Evolutionary conservation across 2,797 vertebrate genomes (phyloP).

Genomic region (Brachymystax lenok): DNA sequence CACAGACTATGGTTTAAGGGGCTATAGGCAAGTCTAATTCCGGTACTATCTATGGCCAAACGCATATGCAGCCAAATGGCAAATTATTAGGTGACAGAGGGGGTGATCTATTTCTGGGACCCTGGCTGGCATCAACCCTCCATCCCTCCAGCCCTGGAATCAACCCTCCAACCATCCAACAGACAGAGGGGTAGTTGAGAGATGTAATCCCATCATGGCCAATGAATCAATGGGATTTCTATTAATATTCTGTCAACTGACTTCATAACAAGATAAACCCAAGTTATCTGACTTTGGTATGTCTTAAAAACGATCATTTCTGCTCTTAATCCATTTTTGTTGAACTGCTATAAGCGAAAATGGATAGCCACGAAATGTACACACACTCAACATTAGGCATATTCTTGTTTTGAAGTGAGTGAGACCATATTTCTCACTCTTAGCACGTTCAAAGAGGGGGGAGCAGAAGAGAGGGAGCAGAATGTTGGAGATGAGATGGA

Average conservation of each 20-base stretch:
- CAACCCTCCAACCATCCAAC: too few species aligned
- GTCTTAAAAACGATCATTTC: too few species aligned
- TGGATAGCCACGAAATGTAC: too few species aligned
- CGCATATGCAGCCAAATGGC: slow-evolving; percentile 37
- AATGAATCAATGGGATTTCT: background rate
- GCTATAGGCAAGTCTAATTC: slow-evolving; percentile 29
- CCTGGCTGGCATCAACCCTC: slow-evolving; percentile 6
- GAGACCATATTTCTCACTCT: too few species aligned
- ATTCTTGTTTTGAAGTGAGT: too few species aligned
- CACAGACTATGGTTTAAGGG: slow-evolving; percentile 11
- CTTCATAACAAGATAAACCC: too few species aligned
- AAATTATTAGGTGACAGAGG: slow-evolving; percentile 6
- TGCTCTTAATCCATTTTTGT: too few species aligned
- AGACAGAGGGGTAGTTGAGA: slow-evolving; percentile 16
- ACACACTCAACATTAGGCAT: too few species aligned
- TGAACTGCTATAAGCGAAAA: too few species aligned
- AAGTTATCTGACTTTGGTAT: too few species aligned
- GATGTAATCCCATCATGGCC: background rate
- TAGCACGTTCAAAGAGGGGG: too few species aligned
- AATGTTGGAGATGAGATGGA: background rate
- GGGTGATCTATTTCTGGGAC: slow-evolving; percentile 29
- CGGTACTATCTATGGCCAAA: slow-evolving; percentile 37
- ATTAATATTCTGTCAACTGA: too few species aligned
- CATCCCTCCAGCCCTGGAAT: background rate
- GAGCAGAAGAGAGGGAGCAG: background rate